Evolutionary conservation across 1,140 invertebrate genomes (phyloP).

Genomic region (Penaeus chinensis): DNA sequence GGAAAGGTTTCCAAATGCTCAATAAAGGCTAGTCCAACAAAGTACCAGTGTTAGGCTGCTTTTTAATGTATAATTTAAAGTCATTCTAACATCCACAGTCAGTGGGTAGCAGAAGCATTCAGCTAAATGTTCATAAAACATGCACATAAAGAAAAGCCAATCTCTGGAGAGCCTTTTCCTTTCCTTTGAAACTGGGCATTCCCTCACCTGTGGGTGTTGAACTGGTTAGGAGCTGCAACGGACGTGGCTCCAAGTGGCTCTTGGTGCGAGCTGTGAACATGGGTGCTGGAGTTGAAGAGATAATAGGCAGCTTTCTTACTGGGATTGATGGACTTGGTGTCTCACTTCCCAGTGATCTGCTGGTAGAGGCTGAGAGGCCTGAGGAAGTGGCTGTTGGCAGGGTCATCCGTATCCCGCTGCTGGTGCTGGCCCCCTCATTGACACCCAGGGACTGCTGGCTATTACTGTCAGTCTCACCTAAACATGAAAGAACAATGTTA

Average conservation of each 20-base stretch:
- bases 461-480: slow-evolving; percentile 44
- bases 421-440: slow-evolving; percentile 52
- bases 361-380: slow-evolving; percentile 24
- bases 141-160: too few relatives aligned
- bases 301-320: slow-evolving; percentile 33
- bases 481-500: not conserved
- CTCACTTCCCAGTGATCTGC: slow-evolving; percentile 36
- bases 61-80: too few relatives aligned
- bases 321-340: slow-evolving; percentile 17
- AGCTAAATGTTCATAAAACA: too few relatives aligned
- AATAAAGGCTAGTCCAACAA: too few relatives aligned
- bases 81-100: too few relatives aligned
- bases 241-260: slow-evolving; percentile 43
- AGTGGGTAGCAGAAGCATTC: too few relatives aligned
- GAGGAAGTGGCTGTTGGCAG: slow-evolving; percentile 23
- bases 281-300: slow-evolving; percentile 40
- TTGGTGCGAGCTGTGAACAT: slow-evolving; percentile 48
- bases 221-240: slow-evolving; percentile 29
- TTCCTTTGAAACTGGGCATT: too few relatives aligned
- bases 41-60: too few relatives aligned
- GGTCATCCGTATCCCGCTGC: slow-evolving; percentile 39
- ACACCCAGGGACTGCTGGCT: slow-evolving; percentile 40
- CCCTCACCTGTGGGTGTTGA: slow-evolving; percentile 41
- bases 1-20: too few relatives aligned
- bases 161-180: too few relatives aligned